These are phyloP conservation scores for human DNA, from an alignment of 2,113 vertebrate genomes.

Conservation along the genomic window DNA sequence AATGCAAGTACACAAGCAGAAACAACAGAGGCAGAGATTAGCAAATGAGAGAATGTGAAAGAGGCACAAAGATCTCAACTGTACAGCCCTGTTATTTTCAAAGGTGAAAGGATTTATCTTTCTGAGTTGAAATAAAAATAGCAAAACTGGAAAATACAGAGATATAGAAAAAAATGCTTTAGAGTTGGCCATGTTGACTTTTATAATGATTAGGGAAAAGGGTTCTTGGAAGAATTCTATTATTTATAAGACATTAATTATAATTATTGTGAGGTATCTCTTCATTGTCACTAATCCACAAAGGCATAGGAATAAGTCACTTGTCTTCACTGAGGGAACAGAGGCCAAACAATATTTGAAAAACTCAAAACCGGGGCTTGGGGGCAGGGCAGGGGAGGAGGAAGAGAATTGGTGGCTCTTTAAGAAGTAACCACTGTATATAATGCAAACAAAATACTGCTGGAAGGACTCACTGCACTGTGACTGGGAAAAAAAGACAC, in stretches of 20 bases:
- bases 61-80: constrained; percentile 59
- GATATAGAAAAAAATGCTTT: constrained; percentile 21
- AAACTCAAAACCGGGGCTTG: background rate
- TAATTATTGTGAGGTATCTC: background rate
- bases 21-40: constrained; percentile 85
- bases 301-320: background rate
- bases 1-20: constrained; percentile 83
- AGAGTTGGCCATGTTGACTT: background rate
- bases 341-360: background rate
- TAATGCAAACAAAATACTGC: constrained; percentile 26
- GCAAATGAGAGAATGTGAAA: constrained; percentile 73
- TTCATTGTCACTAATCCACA: background rate
- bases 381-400: too few relatives aligned
- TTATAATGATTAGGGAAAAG: background rate
- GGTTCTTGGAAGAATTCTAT: background rate
- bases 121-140: constrained; percentile 60
- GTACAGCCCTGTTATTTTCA: constrained; percentile 5
- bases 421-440: background rate
- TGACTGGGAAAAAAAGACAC: background rate
- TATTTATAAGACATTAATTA: background rate
- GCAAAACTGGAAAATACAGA: constrained; percentile 41
- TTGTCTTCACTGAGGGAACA: constrained; percentile 1
- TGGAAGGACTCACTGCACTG: background rate
- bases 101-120: constrained; percentile 49
- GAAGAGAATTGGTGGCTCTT: background rate